Evolutionary conservation across 2,113 vertebrate genomes (phyloP), one percentile per base, ranked within the genome.

Genomic region (Pangasianodon gigas): DNA sequence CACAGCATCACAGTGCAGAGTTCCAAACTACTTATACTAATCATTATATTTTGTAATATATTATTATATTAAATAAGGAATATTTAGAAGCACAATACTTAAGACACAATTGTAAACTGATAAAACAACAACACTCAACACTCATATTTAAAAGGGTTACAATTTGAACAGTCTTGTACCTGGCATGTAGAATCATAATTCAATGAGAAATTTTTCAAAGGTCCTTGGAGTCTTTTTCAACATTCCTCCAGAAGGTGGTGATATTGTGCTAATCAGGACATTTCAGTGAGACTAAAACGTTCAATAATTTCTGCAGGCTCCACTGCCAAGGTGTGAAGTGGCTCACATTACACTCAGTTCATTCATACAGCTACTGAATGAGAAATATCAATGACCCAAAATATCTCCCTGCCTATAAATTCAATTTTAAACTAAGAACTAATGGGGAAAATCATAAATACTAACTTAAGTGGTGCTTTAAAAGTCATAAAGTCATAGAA

Each of bases 201-300:
- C 46, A 80, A 32, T 6, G 7, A n/a, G 48, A 82, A n/a, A 24
- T 6, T 19, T 60, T 84, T 58, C 32, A 24, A 24, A 13, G n/a
- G n/a, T 58, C 9, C 21, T 60, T 84, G 1, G 52, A 52, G 52
- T 79, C 67, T 56, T 65, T 87, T 86, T 29, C 71, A 89, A 69
- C 11, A 41, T 87, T 54, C 54, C 41, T 89, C 91, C 93, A 93
- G 87, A 51, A 92, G 92, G 91, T 92, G 92, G 92, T 32, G 92
- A 79, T 92, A 80, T 92, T 91, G 91, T 48, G 89, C 77, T 84
- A 41, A 62, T 67, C 77, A 83, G 77, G 41, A 32, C 86, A 85
- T 62, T 60, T 14, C 29, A 14, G 41, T 41, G 24, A 46, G 62
- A 41, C 1, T 56, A 54, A 82, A 56, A 54, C 32, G 29, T 29